Evolutionary conservation across 2,113 vertebrate species (phyloP), one percentile per base, ranked within the genome.

Genomic region (Percopsis transmontana): DNA sequence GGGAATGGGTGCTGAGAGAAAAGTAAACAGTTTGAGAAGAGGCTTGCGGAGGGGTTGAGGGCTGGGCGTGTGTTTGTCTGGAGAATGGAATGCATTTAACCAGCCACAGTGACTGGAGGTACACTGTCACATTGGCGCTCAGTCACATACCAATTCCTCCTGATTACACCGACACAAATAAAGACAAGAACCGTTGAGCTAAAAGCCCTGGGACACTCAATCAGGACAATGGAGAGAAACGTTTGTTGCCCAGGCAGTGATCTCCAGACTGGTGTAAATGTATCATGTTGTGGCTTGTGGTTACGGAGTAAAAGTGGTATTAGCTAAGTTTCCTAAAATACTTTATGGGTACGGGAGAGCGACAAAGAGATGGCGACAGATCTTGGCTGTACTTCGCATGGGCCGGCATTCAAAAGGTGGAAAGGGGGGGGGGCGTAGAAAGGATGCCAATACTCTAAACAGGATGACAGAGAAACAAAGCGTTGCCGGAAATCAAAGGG

Each of bases 361-460:
- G 42, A 48, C 6, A n/a, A 23, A 33, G 21, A 38, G 59, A 33
- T 13, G 45, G 40, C n/a, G 40, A 16, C 38, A 41, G 14, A 42
- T n/a, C 50, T 44, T 1, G 5, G 52, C 38, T 51, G 13, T 44
- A 47, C 53, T 33, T 50, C 44, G 45, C 48, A 71, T 5, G 41
- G 63, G 58, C 44, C 20, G 61, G 63, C 3, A 39, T 57, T 51
- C 40, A 9, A 39, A 18, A 73, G 70, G 74, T 58, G 71, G 75
- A 58, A 58, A 70, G 70, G 75, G 52, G 68, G 74, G 56, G 62
- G 72, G 0, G 55, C 21, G 70, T 74, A 75, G 54, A 64, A 2
- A 87, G 87, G 88, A 90, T 84, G 83, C 86, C 80, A 83, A 79
- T 76, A 75, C 77, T 73, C 72, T 51, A 38, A 64, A 85, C 84